Conservation (phyloP, 2,113 vertebrate genomes). For the Elgaria multicarinata region DNA sequence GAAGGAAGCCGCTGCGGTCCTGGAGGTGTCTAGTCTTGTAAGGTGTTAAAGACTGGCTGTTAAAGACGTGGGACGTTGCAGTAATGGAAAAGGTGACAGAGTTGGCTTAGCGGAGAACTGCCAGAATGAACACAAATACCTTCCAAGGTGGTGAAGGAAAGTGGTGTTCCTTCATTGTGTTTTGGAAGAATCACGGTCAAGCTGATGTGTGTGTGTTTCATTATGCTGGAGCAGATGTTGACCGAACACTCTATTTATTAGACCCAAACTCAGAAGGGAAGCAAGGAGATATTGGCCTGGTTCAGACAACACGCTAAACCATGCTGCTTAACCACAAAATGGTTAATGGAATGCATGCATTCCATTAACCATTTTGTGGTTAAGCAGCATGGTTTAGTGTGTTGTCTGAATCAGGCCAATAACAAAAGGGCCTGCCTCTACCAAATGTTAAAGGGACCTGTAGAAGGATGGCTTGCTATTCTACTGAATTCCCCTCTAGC, state of each 20-base stretch:
- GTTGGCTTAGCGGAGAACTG: too few species aligned
- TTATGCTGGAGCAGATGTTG: too few species aligned
- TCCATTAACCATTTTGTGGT: too few species aligned
- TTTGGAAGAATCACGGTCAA: not conserved
- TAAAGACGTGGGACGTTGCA: not conserved
- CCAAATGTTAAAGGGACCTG: not conserved
- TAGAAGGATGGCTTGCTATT: not conserved
- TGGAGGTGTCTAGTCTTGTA: not conserved
- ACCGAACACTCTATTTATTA: too few species aligned
- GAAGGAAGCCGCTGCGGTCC: not conserved
- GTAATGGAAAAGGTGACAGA: not conserved
- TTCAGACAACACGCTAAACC: too few species aligned
- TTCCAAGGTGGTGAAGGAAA: not conserved
- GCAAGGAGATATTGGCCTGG: not conserved
- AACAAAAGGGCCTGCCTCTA: not conserved
- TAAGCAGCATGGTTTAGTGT: too few species aligned
- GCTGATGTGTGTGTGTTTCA: too few species aligned
- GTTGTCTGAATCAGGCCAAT: too few species aligned
- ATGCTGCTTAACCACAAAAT: too few species aligned
- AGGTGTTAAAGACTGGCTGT: not conserved
- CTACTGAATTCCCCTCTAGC: not conserved
- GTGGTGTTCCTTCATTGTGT: not conserved
- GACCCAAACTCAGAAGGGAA: not conserved
- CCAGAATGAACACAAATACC: not conserved
- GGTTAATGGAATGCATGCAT: too few species aligned